These are phyloP conservation scores for Prunella fulvescens DNA, from an alignment of 2,113 vertebrate genomes.

Conservation along the genomic window DNA sequence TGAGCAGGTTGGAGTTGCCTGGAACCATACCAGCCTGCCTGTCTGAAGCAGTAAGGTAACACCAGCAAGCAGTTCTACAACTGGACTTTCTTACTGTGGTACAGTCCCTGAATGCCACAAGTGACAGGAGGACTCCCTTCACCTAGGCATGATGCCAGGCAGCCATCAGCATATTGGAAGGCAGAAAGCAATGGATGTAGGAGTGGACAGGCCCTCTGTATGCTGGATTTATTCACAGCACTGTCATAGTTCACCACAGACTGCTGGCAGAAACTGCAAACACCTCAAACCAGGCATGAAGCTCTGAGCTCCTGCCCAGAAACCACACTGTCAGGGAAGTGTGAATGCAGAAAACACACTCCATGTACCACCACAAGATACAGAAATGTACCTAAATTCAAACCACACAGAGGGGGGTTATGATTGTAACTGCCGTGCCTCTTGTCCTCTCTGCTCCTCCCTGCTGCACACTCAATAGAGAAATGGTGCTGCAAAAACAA, in stretches of 20 bases:
- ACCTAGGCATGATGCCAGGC: background rate
- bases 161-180: background rate
- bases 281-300: background rate
- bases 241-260: background rate
- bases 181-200: background rate
- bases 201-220: background rate
- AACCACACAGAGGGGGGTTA: background rate
- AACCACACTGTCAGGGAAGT: background rate
- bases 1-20: background rate
- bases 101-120: background rate
- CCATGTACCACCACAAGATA: background rate
- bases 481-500: background rate
- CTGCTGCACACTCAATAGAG: fast-evolving
- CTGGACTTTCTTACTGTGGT: background rate
- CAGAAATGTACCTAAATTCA: background rate
- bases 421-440: background rate
- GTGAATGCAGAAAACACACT: background rate
- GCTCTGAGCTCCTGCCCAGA: background rate
- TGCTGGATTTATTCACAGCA: background rate
- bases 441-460: background rate
- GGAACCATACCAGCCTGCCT: background rate
- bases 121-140: background rate
- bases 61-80: background rate
- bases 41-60: background rate
- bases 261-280: background rate